Evolutionary conservation across 2,888 invertebrate species (phyloP).

Genomic region (Pediacus dermestoides): DNA sequence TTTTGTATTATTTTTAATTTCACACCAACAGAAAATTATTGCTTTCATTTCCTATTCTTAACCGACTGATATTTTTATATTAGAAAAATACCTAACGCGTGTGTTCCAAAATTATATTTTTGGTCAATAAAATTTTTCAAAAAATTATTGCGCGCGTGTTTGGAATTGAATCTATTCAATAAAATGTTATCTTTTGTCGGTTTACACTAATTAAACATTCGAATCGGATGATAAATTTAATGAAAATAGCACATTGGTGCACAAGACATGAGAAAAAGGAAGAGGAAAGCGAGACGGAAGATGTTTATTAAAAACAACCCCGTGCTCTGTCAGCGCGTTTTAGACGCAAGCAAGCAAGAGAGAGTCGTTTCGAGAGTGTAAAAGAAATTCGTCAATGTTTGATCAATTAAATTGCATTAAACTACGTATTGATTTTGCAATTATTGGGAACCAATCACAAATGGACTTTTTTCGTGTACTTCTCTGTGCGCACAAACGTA

Average conservation of each 20-base stretch:
- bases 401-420: slow-evolving; percentile 49
- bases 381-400: slow-evolving; percentile 37
- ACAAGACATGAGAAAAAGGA: slow-evolving; percentile 17
- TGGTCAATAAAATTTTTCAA: too few relatives aligned
- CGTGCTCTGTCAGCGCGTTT: slow-evolving; percentile 17
- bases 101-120: too few relatives aligned
- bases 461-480: slow-evolving; percentile 49
- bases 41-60: slow-evolving; percentile 4
- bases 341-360: slow-evolving; percentile 6
- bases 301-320: slow-evolving; percentile 19
- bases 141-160: too few relatives aligned
- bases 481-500: slow-evolving; percentile 40
- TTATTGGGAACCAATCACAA: slow-evolving; percentile 53
- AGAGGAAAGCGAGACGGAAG: slow-evolving; percentile 13
- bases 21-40: slow-evolving; percentile 7
- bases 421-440: slow-evolving; percentile 52
- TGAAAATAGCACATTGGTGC: too few relatives aligned
- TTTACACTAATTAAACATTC: too few relatives aligned
- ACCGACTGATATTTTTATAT: slow-evolving; percentile 6
- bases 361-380: slow-evolving; percentile 9
- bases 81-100: too few relatives aligned
- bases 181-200: too few relatives aligned
- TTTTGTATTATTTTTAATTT: slow-evolving; percentile 7
- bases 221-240: too few relatives aligned
- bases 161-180: too few relatives aligned